Conservation (phyloP, 2,113 vertebrate species). For the Pitta sordida region DNA sequence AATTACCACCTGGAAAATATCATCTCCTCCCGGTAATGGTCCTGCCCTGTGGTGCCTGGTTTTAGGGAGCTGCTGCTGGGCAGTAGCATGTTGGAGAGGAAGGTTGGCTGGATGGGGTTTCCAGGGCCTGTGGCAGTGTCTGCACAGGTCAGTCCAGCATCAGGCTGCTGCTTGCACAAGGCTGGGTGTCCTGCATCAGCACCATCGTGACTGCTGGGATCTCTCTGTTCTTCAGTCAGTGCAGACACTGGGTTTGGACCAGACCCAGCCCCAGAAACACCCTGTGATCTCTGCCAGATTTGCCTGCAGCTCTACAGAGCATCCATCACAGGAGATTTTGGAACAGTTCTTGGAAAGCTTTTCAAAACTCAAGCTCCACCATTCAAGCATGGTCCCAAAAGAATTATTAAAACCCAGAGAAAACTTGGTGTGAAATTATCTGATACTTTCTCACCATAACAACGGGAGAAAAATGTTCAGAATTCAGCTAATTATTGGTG, state of each 20-base stretch:
- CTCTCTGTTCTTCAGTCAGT: rapidly evolving
- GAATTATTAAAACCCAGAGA: neutral
- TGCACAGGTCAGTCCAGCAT: neutral
- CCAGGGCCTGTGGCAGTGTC: neutral
- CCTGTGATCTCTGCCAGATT: neutral
- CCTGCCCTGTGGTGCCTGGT: neutral
- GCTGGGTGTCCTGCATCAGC: neutral
- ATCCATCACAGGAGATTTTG: neutral
- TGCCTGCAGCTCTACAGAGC: neutral
- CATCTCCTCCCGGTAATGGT: rapidly evolving
- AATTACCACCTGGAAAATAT: neutral
- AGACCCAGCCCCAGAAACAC: neutral
- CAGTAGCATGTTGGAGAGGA: rapidly evolving
- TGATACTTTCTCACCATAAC: neutral
- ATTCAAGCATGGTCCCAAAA: neutral
- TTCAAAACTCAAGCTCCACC: neutral
- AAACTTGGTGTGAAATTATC: neutral
- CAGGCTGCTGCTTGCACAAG: neutral
- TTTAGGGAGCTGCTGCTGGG: neutral
- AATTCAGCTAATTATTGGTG: neutral
- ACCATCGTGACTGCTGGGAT: neutral
- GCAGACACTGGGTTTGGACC: neutral
- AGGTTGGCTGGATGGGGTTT: neutral
- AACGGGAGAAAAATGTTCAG: neutral
- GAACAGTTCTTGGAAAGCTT: conserved; percentile 30